phyloP scores from a whole-genome alignment of 2,113 vertebrate species.

The Spilogale gracilis region DNA sequence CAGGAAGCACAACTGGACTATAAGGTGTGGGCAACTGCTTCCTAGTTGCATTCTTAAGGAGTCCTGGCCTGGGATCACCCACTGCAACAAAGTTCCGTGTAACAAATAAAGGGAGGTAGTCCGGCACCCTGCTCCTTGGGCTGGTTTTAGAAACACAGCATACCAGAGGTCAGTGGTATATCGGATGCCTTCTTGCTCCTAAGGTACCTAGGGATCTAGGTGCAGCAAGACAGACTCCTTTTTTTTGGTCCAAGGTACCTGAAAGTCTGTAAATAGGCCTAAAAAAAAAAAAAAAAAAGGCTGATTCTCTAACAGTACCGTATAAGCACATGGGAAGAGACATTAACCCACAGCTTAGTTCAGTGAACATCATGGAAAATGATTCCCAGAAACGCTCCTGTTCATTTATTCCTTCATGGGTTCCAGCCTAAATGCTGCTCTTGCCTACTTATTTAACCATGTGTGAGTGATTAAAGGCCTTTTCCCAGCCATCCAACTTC shows the following conservation, averaged over 20 bases:
- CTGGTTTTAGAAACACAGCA: not conserved
- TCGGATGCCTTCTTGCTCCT: not conserved
- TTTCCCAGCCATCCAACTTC: conserved; percentile 51
- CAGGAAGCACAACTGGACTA: not conserved
- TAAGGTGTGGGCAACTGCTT: not conserved
- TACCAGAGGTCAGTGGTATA: not conserved
- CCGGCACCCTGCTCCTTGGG: not conserved
- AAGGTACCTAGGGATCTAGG: not conserved
- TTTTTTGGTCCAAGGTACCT: not conserved
- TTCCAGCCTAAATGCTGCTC: conserved; percentile 2
- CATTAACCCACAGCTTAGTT: not conserved
- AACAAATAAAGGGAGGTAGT: not conserved
- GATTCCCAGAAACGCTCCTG: not conserved
- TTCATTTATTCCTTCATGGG: not conserved
- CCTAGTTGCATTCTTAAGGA: not conserved
- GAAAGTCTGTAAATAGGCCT: not conserved
- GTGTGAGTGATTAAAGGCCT: conserved; percentile 58
- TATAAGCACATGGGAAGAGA: not conserved
- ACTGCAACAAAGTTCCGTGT: not conserved
- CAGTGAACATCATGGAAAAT: not conserved
- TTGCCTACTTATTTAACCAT: conserved; percentile 37
- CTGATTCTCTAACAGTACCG: not conserved
- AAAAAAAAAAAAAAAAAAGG: not conserved
- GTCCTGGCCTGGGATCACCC: not conserved
- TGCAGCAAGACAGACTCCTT: not conserved